phyloP scores from a whole-genome alignment of 1,140 invertebrate species.

The Tribolium castaneum region DNA sequence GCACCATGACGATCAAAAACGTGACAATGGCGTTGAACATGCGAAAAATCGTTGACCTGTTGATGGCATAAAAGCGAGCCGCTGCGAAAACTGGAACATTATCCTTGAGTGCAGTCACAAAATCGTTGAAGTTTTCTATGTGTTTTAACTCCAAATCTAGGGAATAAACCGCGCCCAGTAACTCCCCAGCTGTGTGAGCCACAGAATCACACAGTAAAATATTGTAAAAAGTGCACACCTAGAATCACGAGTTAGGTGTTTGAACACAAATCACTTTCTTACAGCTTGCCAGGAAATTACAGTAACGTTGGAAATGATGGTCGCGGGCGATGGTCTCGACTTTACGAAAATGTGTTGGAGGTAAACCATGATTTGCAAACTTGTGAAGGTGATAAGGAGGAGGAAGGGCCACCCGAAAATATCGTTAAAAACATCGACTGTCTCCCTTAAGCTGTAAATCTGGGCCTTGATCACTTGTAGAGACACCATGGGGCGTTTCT shows the following conservation, averaged over 20 bases:
- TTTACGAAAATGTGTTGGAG: neutral
- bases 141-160: neutral
- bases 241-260: neutral
- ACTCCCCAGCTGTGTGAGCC: neutral
- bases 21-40: neutral
- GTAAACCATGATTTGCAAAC: neutral
- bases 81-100: neutral
- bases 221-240: neutral
- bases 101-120: neutral
- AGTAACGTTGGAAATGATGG: neutral
- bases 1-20: neutral
- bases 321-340: neutral
- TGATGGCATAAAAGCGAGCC: neutral
- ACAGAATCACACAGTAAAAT: neutral
- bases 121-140: neutral
- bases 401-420: neutral
- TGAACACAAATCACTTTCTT: neutral
- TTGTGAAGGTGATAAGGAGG: neutral
- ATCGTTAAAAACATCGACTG: neutral
- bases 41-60: neutral
- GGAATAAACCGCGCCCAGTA: neutral
- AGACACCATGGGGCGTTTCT: neutral
- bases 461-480: neutral
- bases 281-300: neutral
- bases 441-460: neutral